Percentiles rank a stretch among this genome's conserved stretches.
Conservation (phyloP, 2,888 invertebrate genomes). For the Acrobasis consociella region DNA sequence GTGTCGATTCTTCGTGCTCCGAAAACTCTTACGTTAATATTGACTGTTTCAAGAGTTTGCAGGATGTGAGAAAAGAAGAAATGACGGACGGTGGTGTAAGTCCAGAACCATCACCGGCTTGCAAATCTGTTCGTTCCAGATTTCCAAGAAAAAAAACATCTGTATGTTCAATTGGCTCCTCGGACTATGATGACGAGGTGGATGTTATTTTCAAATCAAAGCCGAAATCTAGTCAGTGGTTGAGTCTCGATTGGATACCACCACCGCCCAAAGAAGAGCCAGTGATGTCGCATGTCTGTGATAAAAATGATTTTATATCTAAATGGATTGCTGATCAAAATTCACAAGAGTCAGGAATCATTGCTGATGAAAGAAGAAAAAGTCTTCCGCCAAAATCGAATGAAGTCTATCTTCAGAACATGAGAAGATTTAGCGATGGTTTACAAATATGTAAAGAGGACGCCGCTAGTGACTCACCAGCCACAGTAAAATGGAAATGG, state of each 20-base stretch:
- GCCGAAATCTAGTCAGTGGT: slow-evolving; percentile 83
- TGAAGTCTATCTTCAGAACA: slow-evolving; percentile 75
- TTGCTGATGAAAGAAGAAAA: slow-evolving; percentile 74
- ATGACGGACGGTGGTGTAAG: slow-evolving; percentile 53
- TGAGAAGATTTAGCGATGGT: slow-evolving; percentile 78
- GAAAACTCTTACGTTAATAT: slow-evolving; percentile 82
- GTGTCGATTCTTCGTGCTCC: slow-evolving; percentile 81
- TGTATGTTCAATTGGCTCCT: slow-evolving; percentile 79
- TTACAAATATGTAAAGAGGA: slow-evolving; percentile 80
- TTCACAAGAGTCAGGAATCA: slow-evolving; percentile 66
- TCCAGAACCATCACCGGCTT: slow-evolving; percentile 61
- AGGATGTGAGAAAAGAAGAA: slow-evolving; percentile 78
- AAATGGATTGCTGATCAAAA: slow-evolving; percentile 82
- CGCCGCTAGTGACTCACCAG: slow-evolving; percentile 78
- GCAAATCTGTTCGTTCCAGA: slow-evolving; percentile 68
- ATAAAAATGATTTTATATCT: slow-evolving; percentile 80
- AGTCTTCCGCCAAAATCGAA: slow-evolving; percentile 79
- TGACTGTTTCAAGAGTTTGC: slow-evolving; percentile 78
- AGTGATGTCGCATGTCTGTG: slow-evolving; percentile 77
- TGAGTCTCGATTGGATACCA: slow-evolving; percentile 81
- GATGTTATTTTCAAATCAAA: slow-evolving; percentile 82
- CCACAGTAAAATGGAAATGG: slow-evolving; percentile 79
- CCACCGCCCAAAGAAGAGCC: slow-evolving; percentile 78
- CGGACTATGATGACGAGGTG: slow-evolving; percentile 78
- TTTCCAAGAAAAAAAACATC: slow-evolving; percentile 78